Base-by-base conservation (phyloP, 2,797 vertebrate species). In the Macroramphosus scolopax region DNA sequence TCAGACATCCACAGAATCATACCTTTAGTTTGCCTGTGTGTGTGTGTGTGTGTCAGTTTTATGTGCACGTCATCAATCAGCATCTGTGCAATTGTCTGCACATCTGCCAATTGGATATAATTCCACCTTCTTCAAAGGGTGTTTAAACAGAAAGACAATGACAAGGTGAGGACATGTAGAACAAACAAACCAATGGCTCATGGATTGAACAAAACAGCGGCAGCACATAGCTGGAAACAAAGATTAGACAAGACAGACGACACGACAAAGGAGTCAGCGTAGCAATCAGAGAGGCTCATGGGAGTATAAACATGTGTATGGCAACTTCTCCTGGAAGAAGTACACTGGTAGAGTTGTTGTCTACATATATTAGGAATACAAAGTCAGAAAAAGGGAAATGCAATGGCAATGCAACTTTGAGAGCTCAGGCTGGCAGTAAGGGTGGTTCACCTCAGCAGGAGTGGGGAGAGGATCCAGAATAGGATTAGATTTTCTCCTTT, bases 221-320 rank as follows among this genome's bases (percentile, higher is more conserved):
- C 57, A 39, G 39, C 35, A 40, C 46, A 51, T 50, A 72, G 66
- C 67, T 50, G 52, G 34, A 51, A 39, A 78, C 63, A 70, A 33
- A 78, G 41, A 80, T 51, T 63, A 59, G 39, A 76, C 66, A 38
- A 78, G 72, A 85, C 72, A 68, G 64, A 81, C 32, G 24, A 79
- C 67, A 65, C 60, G 54, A 83, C 71, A 71, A 51, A 72, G 50
- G 54, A 78, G 60, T 54, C 64, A 59, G 74, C 68, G 64, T 16
- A 71, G 70, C 67, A 74, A 73, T 83, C 78, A 76, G 31, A 73
- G 61, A 72, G 51, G 68, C 54, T 71, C 52, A 75, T 55, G 68
- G 72, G 72, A 74, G 57, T 41, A 75, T 42, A 50, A 39, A 62
- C 55, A 68, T 50, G 46, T 63, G 56, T 14, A 17, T 14, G 11